A percentile compares a stretch with the other conserved stretches of the same genome.
These are phyloP conservation scores for Sphaeridia pumilis DNA, from an alignment of 2,888 invertebrate species.

Conservation along the genomic window DNA sequence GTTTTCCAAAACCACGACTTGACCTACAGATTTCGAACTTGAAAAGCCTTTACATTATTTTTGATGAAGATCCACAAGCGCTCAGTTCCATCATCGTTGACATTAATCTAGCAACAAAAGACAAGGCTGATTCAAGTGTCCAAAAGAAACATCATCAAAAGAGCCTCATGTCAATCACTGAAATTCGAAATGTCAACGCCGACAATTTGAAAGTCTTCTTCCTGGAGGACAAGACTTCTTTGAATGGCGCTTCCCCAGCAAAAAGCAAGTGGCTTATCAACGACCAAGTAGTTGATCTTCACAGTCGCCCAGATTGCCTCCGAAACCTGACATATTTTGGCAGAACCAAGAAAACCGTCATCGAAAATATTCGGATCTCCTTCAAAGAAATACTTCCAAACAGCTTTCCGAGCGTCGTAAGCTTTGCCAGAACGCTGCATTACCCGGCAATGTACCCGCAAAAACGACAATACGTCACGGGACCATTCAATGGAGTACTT, in stretches of 20 bases:
- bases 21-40: background rate
- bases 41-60: background rate
- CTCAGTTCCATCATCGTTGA: background rate
- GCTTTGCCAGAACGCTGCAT: background rate
- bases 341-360: background rate
- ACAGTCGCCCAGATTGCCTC: conserved; percentile 9
- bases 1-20: background rate
- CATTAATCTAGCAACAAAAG: no score
- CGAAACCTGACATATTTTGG: conserved; percentile 14
- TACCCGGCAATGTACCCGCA: conserved; percentile 11
- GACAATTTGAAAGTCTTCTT: background rate
- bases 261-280: conserved; percentile 7
- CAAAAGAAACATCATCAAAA: background rate
- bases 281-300: conserved; percentile 8
- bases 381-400: background rate
- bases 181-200: background rate
- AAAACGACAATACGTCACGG: conserved; percentile 4
- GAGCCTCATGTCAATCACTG: no score
- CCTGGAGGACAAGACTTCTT: background rate
- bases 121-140: no score
- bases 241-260: no score
- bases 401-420: conserved; percentile 2
- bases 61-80: background rate
- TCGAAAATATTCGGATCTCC: conserved; percentile 4
- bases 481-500: conserved; percentile 9